phyloP scores from a whole-genome alignment of 2,797 vertebrate species.

The Streptopelia turtur region DNA sequence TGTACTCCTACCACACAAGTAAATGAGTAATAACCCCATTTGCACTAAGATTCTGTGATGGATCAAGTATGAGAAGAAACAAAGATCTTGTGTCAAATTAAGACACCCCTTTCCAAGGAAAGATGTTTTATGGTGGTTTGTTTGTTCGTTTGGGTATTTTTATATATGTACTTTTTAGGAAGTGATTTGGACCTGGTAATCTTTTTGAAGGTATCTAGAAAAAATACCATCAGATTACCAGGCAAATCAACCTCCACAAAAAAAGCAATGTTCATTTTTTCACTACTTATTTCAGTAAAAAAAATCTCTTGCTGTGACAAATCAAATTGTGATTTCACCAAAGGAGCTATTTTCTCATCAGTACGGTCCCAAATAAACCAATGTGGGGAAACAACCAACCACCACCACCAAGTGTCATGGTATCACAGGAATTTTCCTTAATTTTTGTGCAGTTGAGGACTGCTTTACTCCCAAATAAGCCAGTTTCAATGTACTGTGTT shows the following conservation, averaged over 20 bases:
- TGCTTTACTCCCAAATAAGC: not conserved
- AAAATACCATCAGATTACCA: rapidly evolving
- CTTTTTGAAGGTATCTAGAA: not conserved
- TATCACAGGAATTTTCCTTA: not conserved
- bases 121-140: not conserved
- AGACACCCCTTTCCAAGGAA: not conserved
- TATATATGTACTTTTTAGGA: not conserved
- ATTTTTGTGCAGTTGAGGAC: not conserved
- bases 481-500: not conserved
- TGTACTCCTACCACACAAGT: not conserved
- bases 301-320: not conserved
- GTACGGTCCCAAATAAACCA: rapidly evolving
- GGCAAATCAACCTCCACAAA: not conserved
- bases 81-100: not conserved
- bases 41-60: not conserved
- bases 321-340: not conserved
- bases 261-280: not conserved
- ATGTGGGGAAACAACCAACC: too few relatives aligned
- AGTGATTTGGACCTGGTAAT: not conserved
- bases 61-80: not conserved
- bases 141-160: not conserved
- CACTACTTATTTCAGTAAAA: not conserved
- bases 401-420: too few relatives aligned
- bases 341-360: not conserved
- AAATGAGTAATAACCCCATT: rapidly evolving